Evolutionary conservation across 2,113 vertebrate species (phyloP).

Genomic region (Steatornis caripensis): DNA sequence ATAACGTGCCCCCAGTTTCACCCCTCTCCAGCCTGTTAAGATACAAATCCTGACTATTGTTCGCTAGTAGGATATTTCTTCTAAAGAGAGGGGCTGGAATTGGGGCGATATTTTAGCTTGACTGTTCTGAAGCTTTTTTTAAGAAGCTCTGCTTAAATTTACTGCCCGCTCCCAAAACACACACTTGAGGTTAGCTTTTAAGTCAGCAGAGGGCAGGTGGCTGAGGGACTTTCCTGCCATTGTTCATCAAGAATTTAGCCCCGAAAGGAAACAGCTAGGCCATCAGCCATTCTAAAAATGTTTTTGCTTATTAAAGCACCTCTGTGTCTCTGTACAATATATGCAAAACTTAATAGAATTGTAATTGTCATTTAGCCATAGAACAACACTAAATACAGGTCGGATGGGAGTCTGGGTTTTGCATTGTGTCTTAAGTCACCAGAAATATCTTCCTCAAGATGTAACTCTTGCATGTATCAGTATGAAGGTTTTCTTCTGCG

Average conservation of each 20-base stretch:
- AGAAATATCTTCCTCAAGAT: not conserved
- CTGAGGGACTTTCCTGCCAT: not conserved
- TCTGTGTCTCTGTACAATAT: not conserved
- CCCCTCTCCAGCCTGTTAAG: not conserved
- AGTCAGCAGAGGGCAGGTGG: not conserved
- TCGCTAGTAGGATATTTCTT: not conserved
- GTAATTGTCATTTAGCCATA: not conserved
- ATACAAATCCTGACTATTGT: not conserved
- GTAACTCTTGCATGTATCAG: not conserved
- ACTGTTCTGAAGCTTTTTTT: not conserved
- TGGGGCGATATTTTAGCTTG: not conserved
- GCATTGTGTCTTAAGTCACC: not conserved
- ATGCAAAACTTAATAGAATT: too few species aligned
- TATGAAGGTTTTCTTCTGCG: not conserved
- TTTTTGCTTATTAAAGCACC: not conserved
- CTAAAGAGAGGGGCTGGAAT: not conserved
- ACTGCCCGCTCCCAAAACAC: too few species aligned
- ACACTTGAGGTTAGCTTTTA: not conserved
- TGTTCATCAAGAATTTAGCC: not conserved
- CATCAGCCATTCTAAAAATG: rapidly evolving
- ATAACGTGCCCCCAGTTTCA: rapidly evolving
- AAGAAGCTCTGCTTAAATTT: not conserved
- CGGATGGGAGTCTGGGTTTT: not conserved
- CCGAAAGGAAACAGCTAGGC: not conserved
- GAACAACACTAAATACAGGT: not conserved